Base-by-base conservation (phyloP, 2,113 vertebrate species). In the Tichodroma muraria region DNA sequence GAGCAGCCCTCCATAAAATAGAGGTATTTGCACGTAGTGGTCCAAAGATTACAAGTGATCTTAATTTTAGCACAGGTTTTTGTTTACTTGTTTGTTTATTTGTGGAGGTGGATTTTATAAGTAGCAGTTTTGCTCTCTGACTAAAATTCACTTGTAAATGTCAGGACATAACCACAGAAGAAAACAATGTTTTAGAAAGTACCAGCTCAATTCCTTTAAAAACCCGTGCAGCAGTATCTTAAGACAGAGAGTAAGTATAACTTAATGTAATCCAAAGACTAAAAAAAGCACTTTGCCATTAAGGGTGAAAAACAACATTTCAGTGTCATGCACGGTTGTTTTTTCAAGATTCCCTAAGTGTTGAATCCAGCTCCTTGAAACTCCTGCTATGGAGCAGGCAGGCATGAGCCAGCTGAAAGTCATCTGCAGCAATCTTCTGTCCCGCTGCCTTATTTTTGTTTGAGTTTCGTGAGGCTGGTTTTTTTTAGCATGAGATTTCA, bases 401-500 rank as follows among this genome's bases (percentile, higher is more conserved):
- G 47, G 72, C 90, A 72, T 16, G 7, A 94, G 75, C 71, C 90
- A 90, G 83, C 86, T 96, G 89, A 94, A 95, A 96, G 65, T 93
- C 64, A 40, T 96, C 88, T 94, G 60, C 85, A 83, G 82, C 30
- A 2, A 64, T 91, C 92, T 78, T 70, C 78, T 80, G 78, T 64
- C 42, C 78, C 5, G 24, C 75, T 94, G 90, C 52, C 91, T 94
- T 87, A 60, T 88, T 94, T 95, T 93, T 54, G 49, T 83, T 91
- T 1, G 0, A 85, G 89, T 94, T 91, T 63, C 80, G 63, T 17
- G 33, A 81, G 63, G 38, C 25, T 53, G 53, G 15, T 85, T 93
- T 92, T 92, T 89, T 92, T 94, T 90, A 95, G 86, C 85, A 82
- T 72, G 82, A 94, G 89, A 96, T 95, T 97, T 96, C 47, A 59